These are phyloP conservation scores for Scomberomorus guttatus DNA, from an alignment of 2,797 vertebrate species.

Conservation along the genomic window DNA sequence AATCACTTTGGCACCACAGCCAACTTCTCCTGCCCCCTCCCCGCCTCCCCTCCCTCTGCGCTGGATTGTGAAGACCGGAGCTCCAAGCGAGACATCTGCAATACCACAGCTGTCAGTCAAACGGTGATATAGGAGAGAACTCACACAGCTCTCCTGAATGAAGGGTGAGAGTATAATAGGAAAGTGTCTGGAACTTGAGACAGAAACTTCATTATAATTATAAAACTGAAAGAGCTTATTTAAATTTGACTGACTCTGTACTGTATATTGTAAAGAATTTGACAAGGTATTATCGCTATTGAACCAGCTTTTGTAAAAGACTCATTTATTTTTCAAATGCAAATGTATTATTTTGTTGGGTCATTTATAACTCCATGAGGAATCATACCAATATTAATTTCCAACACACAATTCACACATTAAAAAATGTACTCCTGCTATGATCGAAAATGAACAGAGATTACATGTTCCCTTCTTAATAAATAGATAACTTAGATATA, in stretches of 20 bases:
- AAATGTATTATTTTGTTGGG: not conserved
- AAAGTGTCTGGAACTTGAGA: constrained; percentile 21
- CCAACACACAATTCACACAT: no score
- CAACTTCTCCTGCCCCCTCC: constrained; percentile 32
- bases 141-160: constrained; percentile 42
- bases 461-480: no score
- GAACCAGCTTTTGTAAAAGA: constrained; percentile 4
- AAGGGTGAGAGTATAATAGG: constrained; percentile 22
- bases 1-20: constrained; percentile 75
- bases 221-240: constrained; percentile 35
- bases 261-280: constrained; percentile 27
- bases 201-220: constrained; percentile 45
- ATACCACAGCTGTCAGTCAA: constrained; percentile 78
- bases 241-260: constrained; percentile 6
- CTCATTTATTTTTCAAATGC: constrained; percentile 17
- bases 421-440: no score
- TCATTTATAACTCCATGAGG: not conserved
- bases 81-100: constrained; percentile 69
- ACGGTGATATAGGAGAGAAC: constrained; percentile 38
- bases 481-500: no score
- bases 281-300: constrained; percentile 11
- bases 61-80: constrained; percentile 47
- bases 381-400: not conserved
- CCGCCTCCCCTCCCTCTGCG: constrained; percentile 9
- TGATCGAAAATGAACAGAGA: no score